A percentile compares a stretch with the other conserved stretches of the same genome.
These are phyloP conservation scores for Callimorpha dominula DNA, from an alignment of 2,888 invertebrate genomes.

Conservation along the genomic window DNA sequence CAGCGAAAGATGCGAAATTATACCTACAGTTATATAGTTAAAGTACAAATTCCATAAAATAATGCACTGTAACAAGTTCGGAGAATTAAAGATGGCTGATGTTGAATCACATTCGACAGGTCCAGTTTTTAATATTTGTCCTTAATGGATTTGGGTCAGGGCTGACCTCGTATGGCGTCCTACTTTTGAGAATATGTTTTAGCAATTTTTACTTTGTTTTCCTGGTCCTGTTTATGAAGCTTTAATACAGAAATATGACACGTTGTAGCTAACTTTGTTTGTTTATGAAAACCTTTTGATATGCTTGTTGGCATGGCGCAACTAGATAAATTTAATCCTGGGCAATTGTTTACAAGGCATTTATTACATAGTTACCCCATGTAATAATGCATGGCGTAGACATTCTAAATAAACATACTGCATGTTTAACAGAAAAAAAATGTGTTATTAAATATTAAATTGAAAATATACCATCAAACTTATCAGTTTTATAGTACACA, in stretches of 20 bases:
- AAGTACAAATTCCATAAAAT: conserved; percentile 5
- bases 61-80: conserved; percentile 27
- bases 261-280: background rate
- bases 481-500: no score
- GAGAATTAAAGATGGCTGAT: conserved; percentile 31
- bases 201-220: background rate
- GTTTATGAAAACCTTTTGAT: background rate
- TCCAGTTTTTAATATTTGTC: conserved; percentile 44
- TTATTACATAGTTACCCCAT: no score
- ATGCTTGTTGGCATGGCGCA: no score
- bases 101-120: conserved; percentile 48
- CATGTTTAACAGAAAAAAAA: no score
- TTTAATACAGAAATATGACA: background rate
- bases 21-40: background rate
- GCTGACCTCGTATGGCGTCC: conserved; percentile 16
- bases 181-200: conserved; percentile 10
- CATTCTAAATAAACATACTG: no score
- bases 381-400: no score
- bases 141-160: conserved; percentile 43
- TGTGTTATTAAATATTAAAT: no score
- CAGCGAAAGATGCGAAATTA: background rate
- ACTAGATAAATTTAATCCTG: no score
- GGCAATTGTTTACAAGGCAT: no score
- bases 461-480: no score
- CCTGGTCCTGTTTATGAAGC: background rate